Percentiles rank a stretch among this genome's conserved stretches.
phyloP scores from a whole-genome alignment of 2,113 vertebrate species.

The Epinephelus moara region DNA sequence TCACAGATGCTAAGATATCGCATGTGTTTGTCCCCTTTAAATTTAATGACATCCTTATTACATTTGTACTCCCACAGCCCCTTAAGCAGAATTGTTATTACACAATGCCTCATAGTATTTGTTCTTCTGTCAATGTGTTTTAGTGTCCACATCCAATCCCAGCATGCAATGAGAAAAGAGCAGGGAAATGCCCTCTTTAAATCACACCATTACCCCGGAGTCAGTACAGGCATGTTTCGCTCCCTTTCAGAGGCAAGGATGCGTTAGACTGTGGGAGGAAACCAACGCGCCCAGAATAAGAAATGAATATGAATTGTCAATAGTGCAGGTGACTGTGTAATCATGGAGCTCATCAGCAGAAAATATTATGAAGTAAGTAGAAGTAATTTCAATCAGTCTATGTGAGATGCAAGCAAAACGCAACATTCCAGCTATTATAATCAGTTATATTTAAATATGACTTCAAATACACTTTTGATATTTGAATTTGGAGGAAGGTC shows the following conservation, averaged over 20 bases:
- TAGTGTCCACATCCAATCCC: neutral
- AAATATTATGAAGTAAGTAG: neutral
- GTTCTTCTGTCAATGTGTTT: constrained; percentile 7
- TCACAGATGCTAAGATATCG: neutral
- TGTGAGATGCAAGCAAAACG: neutral
- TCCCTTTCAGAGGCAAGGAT: too few species aligned
- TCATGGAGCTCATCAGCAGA: neutral
- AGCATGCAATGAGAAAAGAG: neutral
- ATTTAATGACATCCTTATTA: constrained; percentile 1
- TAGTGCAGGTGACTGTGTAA: neutral
- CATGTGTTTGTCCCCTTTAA: neutral
- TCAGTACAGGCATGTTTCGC: neutral
- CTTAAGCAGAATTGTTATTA: constrained; percentile 14
- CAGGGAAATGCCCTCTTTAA: neutral
- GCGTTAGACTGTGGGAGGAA: neutral
- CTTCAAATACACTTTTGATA: neutral
- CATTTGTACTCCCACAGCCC: neutral
- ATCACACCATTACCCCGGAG: neutral
- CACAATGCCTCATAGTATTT: constrained; percentile 2
- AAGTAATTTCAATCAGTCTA: neutral
- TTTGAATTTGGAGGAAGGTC: neutral
- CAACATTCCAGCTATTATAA: neutral
- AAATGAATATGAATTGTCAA: neutral
- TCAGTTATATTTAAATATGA: neutral
- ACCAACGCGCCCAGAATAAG: neutral